Evolutionary conservation across 2,113 vertebrate genomes (phyloP), one percentile per base, ranked within the genome.

Genomic region (Prionailurus viverrinus): DNA sequence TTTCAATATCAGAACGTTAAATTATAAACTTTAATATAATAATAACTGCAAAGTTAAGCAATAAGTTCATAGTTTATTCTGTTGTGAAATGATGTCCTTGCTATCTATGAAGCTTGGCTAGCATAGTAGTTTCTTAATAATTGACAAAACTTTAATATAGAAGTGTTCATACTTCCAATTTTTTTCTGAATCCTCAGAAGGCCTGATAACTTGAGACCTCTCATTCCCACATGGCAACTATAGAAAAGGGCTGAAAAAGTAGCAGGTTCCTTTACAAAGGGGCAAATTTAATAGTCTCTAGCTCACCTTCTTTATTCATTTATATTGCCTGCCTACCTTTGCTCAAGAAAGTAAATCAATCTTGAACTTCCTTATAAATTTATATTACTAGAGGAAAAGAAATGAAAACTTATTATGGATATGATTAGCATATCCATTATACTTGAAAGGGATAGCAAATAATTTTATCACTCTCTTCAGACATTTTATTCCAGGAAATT

Each of bases 301-400:
- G 27, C 45, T 89, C 16, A 21, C 48, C 73, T 82, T 83, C 45
- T 93, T 85, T 85, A 83, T 86, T 89, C 68, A 58, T 73, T 93
- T 83, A 31, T 83, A 96, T 55, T 66, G 4, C 83, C 68, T 96
- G 61, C 21, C 61, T 96, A 65, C 16, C 51, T 68, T 83, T 65
- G 68, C 69, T 74, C 48, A 76, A 95, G 82, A 93, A 92, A 98
- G 78, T 89, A 92, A 93, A 96, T 95, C 66, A 94, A 55, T 96
- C 89, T 92, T 66, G 63, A 92, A 80, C 96, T 96, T 93, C 90
- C 74, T 95, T 97, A 61, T 85, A 83, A 85, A 94, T 91, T 91
- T 95, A 89, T 91, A 96, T 95, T 92, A 92, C 39, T n/a, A 58
- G 12, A 13, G 21, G 15, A 97, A 97, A 96, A 95, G 71, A 97